Evolutionary conservation across 2,113 vertebrate genomes (phyloP).

Genomic region (Dermatemys mawii): DNA sequence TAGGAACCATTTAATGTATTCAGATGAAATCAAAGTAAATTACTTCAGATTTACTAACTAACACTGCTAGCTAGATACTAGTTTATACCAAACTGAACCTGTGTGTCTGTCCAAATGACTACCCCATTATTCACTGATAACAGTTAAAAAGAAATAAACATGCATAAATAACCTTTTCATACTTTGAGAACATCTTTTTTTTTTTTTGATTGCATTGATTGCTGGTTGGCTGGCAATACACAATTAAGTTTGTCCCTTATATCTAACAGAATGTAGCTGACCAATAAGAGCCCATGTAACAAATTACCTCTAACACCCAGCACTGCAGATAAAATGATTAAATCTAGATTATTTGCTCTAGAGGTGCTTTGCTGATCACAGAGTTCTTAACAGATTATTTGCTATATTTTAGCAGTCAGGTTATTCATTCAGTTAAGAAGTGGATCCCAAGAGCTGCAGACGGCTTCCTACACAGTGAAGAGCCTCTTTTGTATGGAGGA

Average conservation of each 20-base stretch:
- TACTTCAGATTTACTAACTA: background rate
- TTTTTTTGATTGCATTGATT: background rate
- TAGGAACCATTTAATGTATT: background rate
- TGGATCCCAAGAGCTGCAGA: background rate
- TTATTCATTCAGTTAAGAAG: background rate
- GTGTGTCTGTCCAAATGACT: background rate
- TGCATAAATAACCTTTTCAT: background rate
- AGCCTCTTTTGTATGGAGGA: background rate
- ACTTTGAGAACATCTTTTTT: background rate
- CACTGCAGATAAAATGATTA: background rate
- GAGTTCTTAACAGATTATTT: background rate
- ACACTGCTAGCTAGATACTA: background rate
- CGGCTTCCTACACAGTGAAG: background rate
- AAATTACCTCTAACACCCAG: fast-evolving
- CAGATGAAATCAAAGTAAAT: background rate
- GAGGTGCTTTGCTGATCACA: background rate
- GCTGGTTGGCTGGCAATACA: background rate
- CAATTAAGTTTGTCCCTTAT: background rate
- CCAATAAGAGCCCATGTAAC: background rate
- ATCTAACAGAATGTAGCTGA: background rate
- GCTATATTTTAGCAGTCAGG: background rate
- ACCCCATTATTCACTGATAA: background rate
- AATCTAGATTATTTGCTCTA: background rate
- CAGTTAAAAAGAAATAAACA: background rate
- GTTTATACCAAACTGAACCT: background rate